Base-by-base conservation (phyloP, 2,888 invertebrate species). In the Merodon equestris region DNA sequence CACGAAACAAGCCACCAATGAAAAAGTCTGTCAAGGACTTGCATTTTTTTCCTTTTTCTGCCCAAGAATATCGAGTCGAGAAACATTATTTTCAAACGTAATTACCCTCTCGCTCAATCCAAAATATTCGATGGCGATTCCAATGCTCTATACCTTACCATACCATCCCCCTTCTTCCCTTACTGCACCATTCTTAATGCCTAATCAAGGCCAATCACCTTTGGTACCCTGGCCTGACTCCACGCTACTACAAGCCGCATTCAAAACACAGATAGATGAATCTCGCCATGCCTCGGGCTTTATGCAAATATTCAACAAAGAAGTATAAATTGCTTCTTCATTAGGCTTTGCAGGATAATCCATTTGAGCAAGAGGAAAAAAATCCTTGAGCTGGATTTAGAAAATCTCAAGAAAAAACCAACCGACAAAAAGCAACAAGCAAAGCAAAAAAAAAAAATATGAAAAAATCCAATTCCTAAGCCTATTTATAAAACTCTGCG, bases 291-390 rank as follows among this genome's bases (percentile, higher is more conserved):
- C 27, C 7, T 7, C 27, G 7, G 27, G 40, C 40, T 40, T 40
- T 18, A 48, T 70, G 66, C 48, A 74, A 79, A 74, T 79, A 79
- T 63, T 68, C 54, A 38, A 70, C 79, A 79, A 74, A 74, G 74
- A 36, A 64, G 53, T 54, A 64, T 56, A 79, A 74, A 74, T 74
- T 64, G 68, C 74, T 79, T 70, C 79, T 79, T 79, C 79, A 79
- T 79, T 79, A 74, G 79, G 70, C 79, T 79, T 70, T 79, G 79
- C 68, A 70, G 68, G 79, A 79, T 79, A 66, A 79, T 74, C 79
- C 70, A 74, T 79, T 70, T 45, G 58, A 14, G 2, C 5, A 40
- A 40, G 3, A 54, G 74, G 57, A 66, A 51, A 67, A 38, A 74
- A 68, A 79, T 68, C 74, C 74, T 74, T 74, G 79, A 64, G 68